Base-by-base conservation (phyloP, 1,140 invertebrate species). In the Cydia strobilella region DNA sequence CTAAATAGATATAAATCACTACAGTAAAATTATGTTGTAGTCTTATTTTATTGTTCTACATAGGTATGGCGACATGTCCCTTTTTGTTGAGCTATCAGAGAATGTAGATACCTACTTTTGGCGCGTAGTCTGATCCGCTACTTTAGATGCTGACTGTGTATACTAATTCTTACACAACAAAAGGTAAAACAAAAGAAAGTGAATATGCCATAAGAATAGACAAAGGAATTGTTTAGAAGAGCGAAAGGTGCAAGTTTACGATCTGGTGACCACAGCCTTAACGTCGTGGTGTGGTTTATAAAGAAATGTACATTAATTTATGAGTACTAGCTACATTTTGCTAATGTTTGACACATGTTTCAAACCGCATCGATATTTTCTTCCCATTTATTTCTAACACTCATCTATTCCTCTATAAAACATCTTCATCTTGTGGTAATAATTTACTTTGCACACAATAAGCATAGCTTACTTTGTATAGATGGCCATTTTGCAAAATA, bases 231-330 rank as follows among this genome's bases (percentile, higher is more conserved):
- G 79, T 81, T 82, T 71, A 82, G 76, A 77, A 72, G 25, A 80
- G 78, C 75, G 78, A 88, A 86, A 88, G 85, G 84, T 90, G 86
- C 79, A 80, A 31, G 73, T 86, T 89, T 86, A 87, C 75, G 83
- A 83, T 79, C 71, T 48, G 6, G 12, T 23, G 59, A 84, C 86
- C 84, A 76, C 87, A 89, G 73, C 12, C 65, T 77, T 79, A 80
- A 82, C 83, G 79, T 85, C 82, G 84, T 79, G 84, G 79, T 80
- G 84, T 74, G 79, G 79, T 84, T 76, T 77, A 69, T 69, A 78
- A 73, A 74, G 54, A 77, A 74, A 77, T 72, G 73, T 42, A 51
- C 42, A 75, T 72, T 51, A 65, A 35, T 59, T 45, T 42, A 51
- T 66, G 18, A 15, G 39, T 45, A 73, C 79, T 62, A 76, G 76